These are phyloP conservation scores for Knipowitschia caucasica DNA, from an alignment of 2,797 vertebrate genomes.

Conservation along the genomic window DNA sequence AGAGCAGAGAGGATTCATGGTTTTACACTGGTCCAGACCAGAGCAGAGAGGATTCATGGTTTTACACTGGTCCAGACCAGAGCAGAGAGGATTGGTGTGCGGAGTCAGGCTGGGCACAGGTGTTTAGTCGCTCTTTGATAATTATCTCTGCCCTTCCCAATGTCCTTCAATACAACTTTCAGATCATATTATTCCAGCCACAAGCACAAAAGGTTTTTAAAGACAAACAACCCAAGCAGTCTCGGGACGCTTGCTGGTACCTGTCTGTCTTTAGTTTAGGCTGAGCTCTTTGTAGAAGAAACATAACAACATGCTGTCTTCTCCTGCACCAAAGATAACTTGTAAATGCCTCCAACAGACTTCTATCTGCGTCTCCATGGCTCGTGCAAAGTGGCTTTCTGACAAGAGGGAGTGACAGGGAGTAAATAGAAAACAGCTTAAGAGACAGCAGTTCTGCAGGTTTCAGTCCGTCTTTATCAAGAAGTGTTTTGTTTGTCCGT, in stretches of 20 bases:
- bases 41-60: no score
- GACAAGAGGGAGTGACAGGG: slow-evolving; percentile 48
- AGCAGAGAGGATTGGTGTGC: no score
- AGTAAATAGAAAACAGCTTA: slow-evolving; percentile 53
- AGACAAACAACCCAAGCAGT: background rate
- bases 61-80: no score
- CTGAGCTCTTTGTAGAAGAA: slow-evolving; percentile 54
- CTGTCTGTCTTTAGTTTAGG: slow-evolving; percentile 48
- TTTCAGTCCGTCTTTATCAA: slow-evolving; percentile 48
- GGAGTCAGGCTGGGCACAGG: no score
- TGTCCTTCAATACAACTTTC: no score
- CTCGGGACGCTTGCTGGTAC: slow-evolving; percentile 16
- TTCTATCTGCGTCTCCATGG: slow-evolving; percentile 57
- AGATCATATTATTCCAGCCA: no score
- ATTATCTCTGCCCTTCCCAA: no score
- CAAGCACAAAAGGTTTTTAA: no score
- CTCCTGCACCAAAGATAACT: slow-evolving; percentile 40
- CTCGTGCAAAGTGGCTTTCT: slow-evolving; percentile 54
- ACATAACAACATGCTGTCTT: slow-evolving; percentile 38
- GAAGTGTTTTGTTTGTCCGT: slow-evolving; percentile 14
- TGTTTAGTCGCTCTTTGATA: no score
- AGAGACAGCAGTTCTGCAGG: slow-evolving; percentile 40
- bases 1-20: no score
- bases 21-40: no score
- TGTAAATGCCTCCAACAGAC: slow-evolving; percentile 54